Conservation (phyloP, 2,797 vertebrate genomes). For the Sarcophilus harrisii region DNA sequence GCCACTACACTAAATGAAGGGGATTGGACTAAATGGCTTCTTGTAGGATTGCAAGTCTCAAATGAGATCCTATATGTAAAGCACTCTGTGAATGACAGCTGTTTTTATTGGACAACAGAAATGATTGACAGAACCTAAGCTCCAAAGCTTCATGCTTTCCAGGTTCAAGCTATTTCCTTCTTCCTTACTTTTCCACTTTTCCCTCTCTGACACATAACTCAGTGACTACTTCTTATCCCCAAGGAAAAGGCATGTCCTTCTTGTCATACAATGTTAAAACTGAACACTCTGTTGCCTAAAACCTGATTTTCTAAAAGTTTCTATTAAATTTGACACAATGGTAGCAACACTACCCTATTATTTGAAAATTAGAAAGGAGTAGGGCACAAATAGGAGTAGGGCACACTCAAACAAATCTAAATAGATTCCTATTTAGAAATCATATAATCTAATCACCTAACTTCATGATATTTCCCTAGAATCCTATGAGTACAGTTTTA, state of each 20-base stretch:
- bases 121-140: not conserved
- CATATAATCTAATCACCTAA: not conserved
- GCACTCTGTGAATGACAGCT: not conserved
- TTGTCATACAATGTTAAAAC: not conserved
- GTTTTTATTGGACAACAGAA: not conserved
- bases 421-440: not conserved
- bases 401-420: too few relatives aligned
- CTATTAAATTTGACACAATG: not conserved
- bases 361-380: not conserved
- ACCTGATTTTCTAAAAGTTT: not conserved
- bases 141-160: not conserved
- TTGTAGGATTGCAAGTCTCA: not conserved
- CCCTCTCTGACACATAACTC: not conserved
- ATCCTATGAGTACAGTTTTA: not conserved
- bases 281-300: not conserved
- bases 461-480: not conserved
- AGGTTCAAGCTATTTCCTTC: not conserved
- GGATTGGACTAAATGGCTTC: too few relatives aligned
- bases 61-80: not conserved
- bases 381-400: too few relatives aligned
- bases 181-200: not conserved
- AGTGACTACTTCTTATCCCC: not conserved
- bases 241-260: not conserved
- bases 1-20: too few relatives aligned
- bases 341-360: not conserved